Evolutionary conservation across 2,113 vertebrate genomes (phyloP), one percentile per base, ranked within the genome.

Genomic region (Drymodes brunneopygia): DNA sequence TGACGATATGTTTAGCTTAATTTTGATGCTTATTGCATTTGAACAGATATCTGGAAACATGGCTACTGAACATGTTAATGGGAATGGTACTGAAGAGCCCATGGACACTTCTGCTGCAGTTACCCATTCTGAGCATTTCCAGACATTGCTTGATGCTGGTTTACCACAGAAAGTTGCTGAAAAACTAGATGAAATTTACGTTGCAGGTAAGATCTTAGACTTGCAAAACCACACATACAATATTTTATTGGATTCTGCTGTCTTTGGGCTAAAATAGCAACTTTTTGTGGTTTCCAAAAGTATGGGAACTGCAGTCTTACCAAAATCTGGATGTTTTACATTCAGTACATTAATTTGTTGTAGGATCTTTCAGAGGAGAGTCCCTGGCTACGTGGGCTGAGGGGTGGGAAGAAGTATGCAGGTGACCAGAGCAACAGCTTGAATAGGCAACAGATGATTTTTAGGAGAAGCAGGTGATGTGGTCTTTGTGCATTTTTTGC

Each of bases 271-370:
- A 98, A 98, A 98, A 98, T 96, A 99, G 99, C 99, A 99, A 99
- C 99, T 99, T 99, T 99, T 99, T 99, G 99, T 99, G 99, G 99
- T 99, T 99, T 99, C 98, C 98, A 98, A 98, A 98, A 98, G 98
- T 98, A 98, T 99, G 98, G 98, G 99, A 98, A 99, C 98, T 99
- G 98, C 98, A 99, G 98, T 98, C 83, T 92, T 97, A 84, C 90
- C 33, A 94, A 94, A 96, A 95, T 90, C 69, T 92, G 77, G 82
- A 71, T 88, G 60, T 79, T 94, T 88, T 78, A 44, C 15, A 24
- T 61, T 83, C 18, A 23, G 56, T 57, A 22, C 35, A 81, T 29
- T 58, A 81, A 50, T 51, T 74, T 22, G 15, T 70, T 2, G 1
- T 38, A 54, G 29, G 56, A 24, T 71, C 69, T 90, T 83, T 69